Evolutionary conservation across 2,797 vertebrate species (phyloP).

Genomic region (Tinamus major): DNA sequence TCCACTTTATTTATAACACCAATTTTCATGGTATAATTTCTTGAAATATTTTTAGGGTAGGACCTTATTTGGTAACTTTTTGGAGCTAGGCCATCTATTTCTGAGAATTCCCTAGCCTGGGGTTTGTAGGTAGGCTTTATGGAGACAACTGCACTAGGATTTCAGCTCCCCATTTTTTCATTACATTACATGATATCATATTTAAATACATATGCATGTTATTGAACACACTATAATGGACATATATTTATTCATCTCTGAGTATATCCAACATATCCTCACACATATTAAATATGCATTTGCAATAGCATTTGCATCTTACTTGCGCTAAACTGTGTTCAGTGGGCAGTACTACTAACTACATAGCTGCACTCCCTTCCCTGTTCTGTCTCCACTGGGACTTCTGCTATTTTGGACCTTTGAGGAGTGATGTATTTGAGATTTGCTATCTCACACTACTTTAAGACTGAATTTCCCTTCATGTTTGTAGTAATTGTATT

Average conservation of each 20-base stretch:
- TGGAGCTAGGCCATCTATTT: conserved; percentile 1
- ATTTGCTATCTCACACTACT: not conserved
- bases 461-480: not conserved
- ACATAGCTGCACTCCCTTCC: not conserved
- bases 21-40: conserved; percentile 11
- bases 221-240: not conserved
- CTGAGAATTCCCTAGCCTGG: not conserved
- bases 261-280: not conserved
- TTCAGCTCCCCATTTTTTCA: not conserved
- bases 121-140: conserved; percentile 22
- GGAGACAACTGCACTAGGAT: not conserved
- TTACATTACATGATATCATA: not conserved
- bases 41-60: conserved; percentile 10
- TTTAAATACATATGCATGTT: conserved; percentile 22
- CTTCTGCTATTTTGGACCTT: not conserved
- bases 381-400: not conserved
- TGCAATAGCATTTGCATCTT: not conserved
- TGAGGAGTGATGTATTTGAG: not conserved
- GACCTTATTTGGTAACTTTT: conserved; percentile 39
- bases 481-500: not conserved
- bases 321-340: not conserved
- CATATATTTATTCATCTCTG: conserved; percentile 17
- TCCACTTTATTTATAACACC: conserved; percentile 49
- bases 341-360: not conserved
- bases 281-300: not conserved